Evolutionary conservation across 2,797 vertebrate genomes (phyloP).

Genomic region (Acanthurus leucopareius): DNA sequence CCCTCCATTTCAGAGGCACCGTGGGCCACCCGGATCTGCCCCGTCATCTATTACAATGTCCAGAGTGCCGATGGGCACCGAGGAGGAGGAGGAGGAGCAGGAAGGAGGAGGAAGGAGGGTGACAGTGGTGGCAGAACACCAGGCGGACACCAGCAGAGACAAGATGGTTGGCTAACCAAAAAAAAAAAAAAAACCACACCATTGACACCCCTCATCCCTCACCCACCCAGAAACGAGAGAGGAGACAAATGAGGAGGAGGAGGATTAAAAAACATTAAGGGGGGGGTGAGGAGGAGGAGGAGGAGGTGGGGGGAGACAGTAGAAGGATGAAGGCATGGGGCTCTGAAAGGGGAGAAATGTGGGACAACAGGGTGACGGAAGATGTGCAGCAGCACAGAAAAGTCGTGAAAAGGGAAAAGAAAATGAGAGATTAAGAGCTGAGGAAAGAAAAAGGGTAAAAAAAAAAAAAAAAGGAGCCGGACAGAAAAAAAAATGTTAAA

Average conservation of each 20-base stretch:
- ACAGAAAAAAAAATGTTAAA: conserved; percentile 15
- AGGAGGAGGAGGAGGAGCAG: conserved; percentile 45
- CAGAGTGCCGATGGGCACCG: conserved; percentile 44
- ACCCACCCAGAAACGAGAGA: conserved; percentile 49
- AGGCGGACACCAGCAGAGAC: conserved; percentile 74
- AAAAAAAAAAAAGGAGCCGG: conserved; percentile 1
- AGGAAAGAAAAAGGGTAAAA: conserved; percentile 10
- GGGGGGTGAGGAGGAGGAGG: neutral
- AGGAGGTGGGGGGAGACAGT: conserved; percentile 22
- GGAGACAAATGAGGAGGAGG: conserved; percentile 68
- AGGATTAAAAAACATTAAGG: conserved; percentile 57
- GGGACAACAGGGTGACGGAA: conserved; percentile 45
- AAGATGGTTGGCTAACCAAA: conserved; percentile 64
- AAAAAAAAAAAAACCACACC: conserved; percentile 19
- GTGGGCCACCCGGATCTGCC: conserved; percentile 75
- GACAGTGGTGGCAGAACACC: conserved; percentile 68
- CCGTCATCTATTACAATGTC: conserved; percentile 80
- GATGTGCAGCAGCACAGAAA: conserved; percentile 35
- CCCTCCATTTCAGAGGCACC: conserved; percentile 55
- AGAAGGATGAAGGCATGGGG: conserved; percentile 59
- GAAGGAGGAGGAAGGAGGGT: neutral
- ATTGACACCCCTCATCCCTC: conserved; percentile 51
- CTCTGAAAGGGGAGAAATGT: conserved; percentile 37
- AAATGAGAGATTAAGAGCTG: conserved; percentile 56
- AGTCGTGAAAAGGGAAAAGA: conserved; percentile 35